Evolutionary conservation across 1,140 invertebrate species (phyloP), one percentile per base, ranked within the genome.

Genomic region (Cheumatopsyche charites): DNA sequence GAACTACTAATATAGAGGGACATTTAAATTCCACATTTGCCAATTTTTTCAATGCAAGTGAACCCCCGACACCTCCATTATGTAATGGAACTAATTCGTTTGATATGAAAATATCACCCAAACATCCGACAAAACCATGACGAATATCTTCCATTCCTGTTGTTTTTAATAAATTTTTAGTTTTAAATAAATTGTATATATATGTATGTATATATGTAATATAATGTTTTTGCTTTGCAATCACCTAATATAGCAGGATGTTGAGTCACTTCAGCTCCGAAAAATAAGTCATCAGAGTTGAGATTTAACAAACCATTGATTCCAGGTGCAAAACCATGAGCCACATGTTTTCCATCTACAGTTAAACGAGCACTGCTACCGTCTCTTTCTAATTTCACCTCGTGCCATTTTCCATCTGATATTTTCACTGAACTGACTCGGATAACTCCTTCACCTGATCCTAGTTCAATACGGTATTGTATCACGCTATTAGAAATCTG

Each of bases 371-470:
- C 92, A 72, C 83, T 89, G 77, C 90, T 92, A 0, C 91, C 88
- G 21, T 91, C 88, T 15, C 94, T 82, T 79, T 94, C 90, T 23
- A 96, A 80, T 43, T 87, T 85, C 11, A 95, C 88, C 73, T 91
- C 88, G 80, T 96, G 94, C 94, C 94, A 96, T 72, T 88, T 86
- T 0, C 94, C 94, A 80, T 96, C 94, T 49, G 90, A 91, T 21
- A 95, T 86, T 75, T 88, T 88, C 0, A 88, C 80, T 63, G 89
- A 88, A 5, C 89, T 88, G 0, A 95, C 89, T 21, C 88, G 82
- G 0, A 94, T 90, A 2, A 92, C 77, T 1, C 93, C 94, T 79
- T 93, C 91, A 7, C 94, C 94, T 76, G 91, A 93, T 0, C 94
- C 94, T 67, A 94, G 86, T 77, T 96, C 91, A 81, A 94, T 95